These are phyloP conservation scores for Phrynocephalus versicolor DNA, from an alignment of 2,113 vertebrate genomes.

Conservation along the genomic window DNA sequence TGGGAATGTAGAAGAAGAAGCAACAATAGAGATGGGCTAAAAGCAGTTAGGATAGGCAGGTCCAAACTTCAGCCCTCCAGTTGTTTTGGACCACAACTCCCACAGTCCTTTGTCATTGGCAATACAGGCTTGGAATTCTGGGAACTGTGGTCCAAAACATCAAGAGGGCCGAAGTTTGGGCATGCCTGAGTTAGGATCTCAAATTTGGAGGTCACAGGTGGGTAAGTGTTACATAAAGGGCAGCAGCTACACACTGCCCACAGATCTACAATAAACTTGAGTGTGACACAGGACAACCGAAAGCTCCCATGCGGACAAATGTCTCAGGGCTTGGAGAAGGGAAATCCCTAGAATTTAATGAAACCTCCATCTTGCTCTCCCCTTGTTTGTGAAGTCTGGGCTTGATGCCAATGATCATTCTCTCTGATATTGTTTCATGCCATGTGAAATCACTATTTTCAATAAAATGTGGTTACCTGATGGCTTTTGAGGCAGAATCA, in stretches of 20 bases:
- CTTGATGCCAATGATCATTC: not conserved
- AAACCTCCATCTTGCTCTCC: not conserved
- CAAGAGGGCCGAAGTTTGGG: too few species aligned
- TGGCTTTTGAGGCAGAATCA: not conserved
- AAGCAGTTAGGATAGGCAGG: not conserved
- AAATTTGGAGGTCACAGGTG: not conserved
- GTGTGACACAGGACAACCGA: not conserved
- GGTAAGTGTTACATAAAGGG: not conserved
- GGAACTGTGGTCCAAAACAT: too few species aligned
- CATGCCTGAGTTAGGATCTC: too few species aligned
- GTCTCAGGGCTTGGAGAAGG: not conserved
- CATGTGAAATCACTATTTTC: not conserved
- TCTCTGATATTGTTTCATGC: not conserved
- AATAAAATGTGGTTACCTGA: not conserved
- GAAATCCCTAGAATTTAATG: not conserved
- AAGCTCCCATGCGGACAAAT: not conserved
- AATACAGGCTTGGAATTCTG: too few species aligned
- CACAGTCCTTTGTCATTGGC: too few species aligned
- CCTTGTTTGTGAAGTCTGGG: not conserved
- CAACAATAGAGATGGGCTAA: too few species aligned
- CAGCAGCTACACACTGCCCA: not conserved
- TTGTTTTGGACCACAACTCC: too few species aligned
- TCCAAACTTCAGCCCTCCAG: too few species aligned
- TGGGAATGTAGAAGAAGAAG: not conserved
- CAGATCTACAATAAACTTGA: not conserved